Conservation (phyloP, 2,888 invertebrate genomes). For the Rhagophthalmus giganteus region DNA sequence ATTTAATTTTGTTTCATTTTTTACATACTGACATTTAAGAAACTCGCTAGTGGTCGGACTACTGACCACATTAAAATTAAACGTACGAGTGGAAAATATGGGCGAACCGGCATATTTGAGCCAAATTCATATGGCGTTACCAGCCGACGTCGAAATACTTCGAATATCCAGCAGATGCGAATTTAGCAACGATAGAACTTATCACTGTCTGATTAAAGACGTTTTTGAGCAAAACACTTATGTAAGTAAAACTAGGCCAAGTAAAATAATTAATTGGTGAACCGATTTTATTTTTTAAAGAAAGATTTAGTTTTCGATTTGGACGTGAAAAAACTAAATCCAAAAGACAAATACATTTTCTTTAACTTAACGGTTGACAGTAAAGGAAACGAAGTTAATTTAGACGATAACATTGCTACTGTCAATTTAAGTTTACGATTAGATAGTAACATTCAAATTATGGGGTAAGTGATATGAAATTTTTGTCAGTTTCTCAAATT, state of each 20-base stretch:
- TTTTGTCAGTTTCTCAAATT: no score
- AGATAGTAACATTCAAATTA: slow-evolving; percentile 35
- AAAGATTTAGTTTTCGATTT: slow-evolving; percentile 35
- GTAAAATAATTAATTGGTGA: background rate
- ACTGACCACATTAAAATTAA: slow-evolving; percentile 37
- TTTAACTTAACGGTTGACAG: slow-evolving; percentile 39
- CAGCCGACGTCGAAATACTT: slow-evolving; percentile 35
- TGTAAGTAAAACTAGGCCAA: slow-evolving; percentile 29
- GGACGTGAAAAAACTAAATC: slow-evolving; percentile 33
- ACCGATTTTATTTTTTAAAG: slow-evolving; percentile 8
- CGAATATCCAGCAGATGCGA: slow-evolving; percentile 39
- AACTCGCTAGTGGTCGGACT: slow-evolving; percentile 44
- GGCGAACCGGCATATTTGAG: slow-evolving; percentile 50
- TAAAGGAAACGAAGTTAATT: slow-evolving; percentile 38
- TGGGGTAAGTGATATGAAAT: slow-evolving; percentile 34
- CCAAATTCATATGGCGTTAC: slow-evolving; percentile 38
- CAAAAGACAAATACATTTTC: slow-evolving; percentile 25
- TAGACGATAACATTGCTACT: slow-evolving; percentile 34
- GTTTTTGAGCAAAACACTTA: slow-evolving; percentile 29
- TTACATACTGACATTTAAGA: slow-evolving; percentile 21
- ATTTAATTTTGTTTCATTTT: background rate
- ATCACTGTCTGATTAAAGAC: slow-evolving; percentile 40
- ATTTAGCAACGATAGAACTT: slow-evolving; percentile 15
- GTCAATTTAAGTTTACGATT: slow-evolving; percentile 36
- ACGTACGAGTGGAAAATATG: slow-evolving; percentile 43